Base-by-base conservation (phyloP, 2,797 vertebrate species). In the Sciurus carolinensis region DNA sequence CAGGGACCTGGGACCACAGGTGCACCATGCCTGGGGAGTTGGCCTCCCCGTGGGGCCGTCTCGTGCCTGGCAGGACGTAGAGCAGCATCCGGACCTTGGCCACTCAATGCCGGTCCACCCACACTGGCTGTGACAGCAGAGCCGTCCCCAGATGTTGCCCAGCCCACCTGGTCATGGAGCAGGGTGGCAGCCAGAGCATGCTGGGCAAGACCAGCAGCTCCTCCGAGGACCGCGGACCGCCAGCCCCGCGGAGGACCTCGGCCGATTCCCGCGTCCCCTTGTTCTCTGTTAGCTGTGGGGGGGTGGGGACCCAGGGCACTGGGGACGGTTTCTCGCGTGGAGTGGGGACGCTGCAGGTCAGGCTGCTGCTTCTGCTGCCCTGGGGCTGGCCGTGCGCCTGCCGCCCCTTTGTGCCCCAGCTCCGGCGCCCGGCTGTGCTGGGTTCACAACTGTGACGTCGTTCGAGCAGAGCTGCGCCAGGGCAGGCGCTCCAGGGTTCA, bases 361-460 rank as follows among this genome's bases (percentile, higher is more conserved):
- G 66, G 71, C 3, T 18, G 39, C 75, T 4, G 36, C 72, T 76
- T 69, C 5, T 1, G n/a, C 47, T 20, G 22, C 2, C 2, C 1
- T 18, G 80, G 13, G 47, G 50, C 36, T 1, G 0, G 24, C n/a
- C n/a, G 2, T 3, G 3, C 15, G 8, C 81, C 22, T 4, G 1
- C n/a, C 17, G 90, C 69, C 39, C 12, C 0, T 54, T 84, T 67
- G 57, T 79, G 83, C 89, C 67, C 33, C 96, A 85, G 83, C 47
- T 87, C 50, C 88, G 76, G 36, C 72, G 76, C 97, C 98, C 96
- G 95, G 26, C 92, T 90, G 75, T 97, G 52, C 79, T 84, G 97
- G 83, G 76, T 42, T 81, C 97, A 98, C 98, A 98, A 97, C 98
- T 98, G 98, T 92, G 97, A 98, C 98, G 98, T 98, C 98, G 98